Base-by-base conservation (phyloP, 2,888 invertebrate genomes). In the Keiferia lycopersicella region DNA sequence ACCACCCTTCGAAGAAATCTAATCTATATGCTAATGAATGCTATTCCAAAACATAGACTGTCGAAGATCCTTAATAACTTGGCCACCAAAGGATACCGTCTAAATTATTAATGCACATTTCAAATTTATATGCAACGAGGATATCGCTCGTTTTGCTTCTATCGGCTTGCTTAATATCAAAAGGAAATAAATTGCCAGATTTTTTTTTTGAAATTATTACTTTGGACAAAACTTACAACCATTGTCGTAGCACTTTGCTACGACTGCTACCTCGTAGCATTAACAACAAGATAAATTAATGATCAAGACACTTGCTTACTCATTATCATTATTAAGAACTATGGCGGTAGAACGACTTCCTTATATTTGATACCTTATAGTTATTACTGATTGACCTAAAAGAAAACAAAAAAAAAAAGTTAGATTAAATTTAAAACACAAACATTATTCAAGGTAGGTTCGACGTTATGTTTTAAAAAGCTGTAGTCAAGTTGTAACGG, bases 1-100 rank as follows among this genome's bases (percentile, higher is more conserved):
- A 65, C 66, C 65, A 65, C 67, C 53, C 51, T 61, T 63, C 64
- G 60, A 61, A 53, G 60, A 51, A 4, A 62, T 22, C 62, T 73
- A 69, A 73, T 73, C 71, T 72, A 71, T 72, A 73, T 73, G 72
- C 67, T 73, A 73, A 72, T 73, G 73, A 70, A 69, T 62, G 22
- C 39, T 61, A 48, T 66, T 66, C 60, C 65, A 51, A 58, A 57
- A 34, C 59, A 59, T 61, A 58, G 61, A 64, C 65, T 64, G 66
- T 59, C 57, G 56, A 59, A 66, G 61, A 45, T 22, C 45, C 11
- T 26, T 50, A 48, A 50, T 61, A 61, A 61, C 61, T 22, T 34
- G 16, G 14, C 8, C 16, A n/a, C 26, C 34, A 61, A 50, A 50
- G 61, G 61, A 45, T 60, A 34, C 20, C 12, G n/a, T 39, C 60